Conservation (phyloP, 2,888 invertebrate genomes). For the Aporophyla lueneburgensis region DNA sequence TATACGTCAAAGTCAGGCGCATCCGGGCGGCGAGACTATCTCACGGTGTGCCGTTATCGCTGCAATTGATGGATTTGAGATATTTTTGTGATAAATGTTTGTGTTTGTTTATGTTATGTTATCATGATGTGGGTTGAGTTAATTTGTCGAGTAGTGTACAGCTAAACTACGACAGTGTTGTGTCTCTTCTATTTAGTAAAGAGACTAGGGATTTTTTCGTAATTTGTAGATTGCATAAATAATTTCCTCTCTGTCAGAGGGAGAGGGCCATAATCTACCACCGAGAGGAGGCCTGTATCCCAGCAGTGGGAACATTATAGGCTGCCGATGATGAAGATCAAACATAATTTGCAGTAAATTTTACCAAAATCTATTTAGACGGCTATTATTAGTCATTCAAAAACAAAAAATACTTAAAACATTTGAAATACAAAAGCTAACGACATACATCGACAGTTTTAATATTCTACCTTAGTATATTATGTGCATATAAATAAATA, state of each 20-base stretch:
- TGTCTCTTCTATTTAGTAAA: not conserved
- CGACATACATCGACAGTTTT: not conserved
- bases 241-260: not conserved
- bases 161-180: not conserved
- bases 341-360: no score
- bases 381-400: no score
- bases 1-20: slow-evolving; percentile 65
- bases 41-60: slow-evolving; percentile 62
- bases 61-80: slow-evolving; percentile 47
- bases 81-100: slow-evolving; percentile 41
- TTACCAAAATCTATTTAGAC: no score
- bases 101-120: slow-evolving; percentile 19
- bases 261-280: no score
- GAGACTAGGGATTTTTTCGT: no score
- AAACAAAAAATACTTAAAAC: not conserved
- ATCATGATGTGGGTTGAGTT: not conserved
- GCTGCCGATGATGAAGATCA: no score
- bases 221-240: not conserved
- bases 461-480: not conserved
- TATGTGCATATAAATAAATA: not conserved
- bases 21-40: slow-evolving; percentile 66
- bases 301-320: no score
- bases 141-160: not conserved
- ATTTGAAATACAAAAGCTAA: not conserved
- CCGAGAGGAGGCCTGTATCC: no score